Percentiles rank a stretch among this genome's conserved stretches.
phyloP scores from a whole-genome alignment of 2,113 vertebrate species.

The Telmatochromis bifrenatus region DNA sequence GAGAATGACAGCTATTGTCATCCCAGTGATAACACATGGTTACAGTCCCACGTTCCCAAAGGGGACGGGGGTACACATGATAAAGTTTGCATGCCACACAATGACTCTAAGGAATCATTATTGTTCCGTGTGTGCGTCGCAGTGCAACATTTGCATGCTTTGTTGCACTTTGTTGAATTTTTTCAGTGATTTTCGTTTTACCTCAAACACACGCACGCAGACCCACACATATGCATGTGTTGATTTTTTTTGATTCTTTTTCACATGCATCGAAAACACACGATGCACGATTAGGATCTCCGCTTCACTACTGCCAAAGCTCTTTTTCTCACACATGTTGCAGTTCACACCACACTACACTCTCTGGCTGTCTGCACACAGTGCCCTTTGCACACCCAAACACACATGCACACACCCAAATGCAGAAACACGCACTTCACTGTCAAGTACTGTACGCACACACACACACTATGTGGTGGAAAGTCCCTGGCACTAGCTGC shows the following conservation, averaged over 20 bases:
- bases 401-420: constrained; percentile 12
- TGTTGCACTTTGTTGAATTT: not conserved
- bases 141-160: not conserved
- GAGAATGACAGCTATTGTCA: not conserved
- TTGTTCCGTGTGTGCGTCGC: not conserved
- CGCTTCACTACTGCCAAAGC: not conserved
- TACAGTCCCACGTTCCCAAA: not conserved
- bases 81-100: not conserved
- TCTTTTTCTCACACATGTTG: not conserved
- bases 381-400: constrained; percentile 8
- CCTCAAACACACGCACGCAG: not conserved
- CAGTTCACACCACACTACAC: not conserved
- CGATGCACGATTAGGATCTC: not conserved
- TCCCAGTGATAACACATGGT: not conserved
- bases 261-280: not conserved
- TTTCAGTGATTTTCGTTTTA: not conserved
- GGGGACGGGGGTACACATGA: not conserved
- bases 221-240: not conserved
- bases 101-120: not conserved
- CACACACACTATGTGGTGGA: constrained; percentile 17
- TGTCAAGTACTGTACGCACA: not conserved
- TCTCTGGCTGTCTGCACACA: not conserved
- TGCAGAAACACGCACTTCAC: not conserved
- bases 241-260: not conserved
- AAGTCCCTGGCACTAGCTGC: constrained; percentile 56